phyloP scores from a whole-genome alignment of 2,888 invertebrate genomes.

The Trachelus troglodyta region DNA sequence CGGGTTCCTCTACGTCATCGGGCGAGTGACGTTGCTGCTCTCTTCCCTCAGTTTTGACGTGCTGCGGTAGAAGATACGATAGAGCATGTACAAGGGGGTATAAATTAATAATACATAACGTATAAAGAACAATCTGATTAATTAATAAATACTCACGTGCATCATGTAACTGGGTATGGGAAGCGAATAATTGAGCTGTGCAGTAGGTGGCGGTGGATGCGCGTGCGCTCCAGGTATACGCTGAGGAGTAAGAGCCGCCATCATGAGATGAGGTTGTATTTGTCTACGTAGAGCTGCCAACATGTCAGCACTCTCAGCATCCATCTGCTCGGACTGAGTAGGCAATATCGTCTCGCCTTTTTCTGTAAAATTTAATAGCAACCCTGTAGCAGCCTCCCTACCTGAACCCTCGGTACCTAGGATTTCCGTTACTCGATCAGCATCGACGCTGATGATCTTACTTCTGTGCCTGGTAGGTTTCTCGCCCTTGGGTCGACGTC shows the following conservation, averaged over 20 bases:
- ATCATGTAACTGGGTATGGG: slow-evolving; percentile 60
- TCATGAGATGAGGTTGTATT: slow-evolving; percentile 78
- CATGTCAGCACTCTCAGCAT: slow-evolving; percentile 74
- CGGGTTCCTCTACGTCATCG: slow-evolving; percentile 50
- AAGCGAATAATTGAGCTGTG: slow-evolving; percentile 57
- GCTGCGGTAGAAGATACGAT: slow-evolving; percentile 33
- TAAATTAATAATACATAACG: not conserved
- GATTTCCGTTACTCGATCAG: not conserved
- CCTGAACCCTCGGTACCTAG: not conserved
- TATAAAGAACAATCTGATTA: not conserved
- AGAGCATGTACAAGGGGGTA: not conserved
- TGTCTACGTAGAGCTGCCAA: slow-evolving; percentile 76
- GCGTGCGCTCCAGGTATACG: slow-evolving; percentile 53
- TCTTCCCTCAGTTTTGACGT: slow-evolving; percentile 55
- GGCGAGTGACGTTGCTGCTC: slow-evolving; percentile 49
- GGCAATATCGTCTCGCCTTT: slow-evolving; percentile 49
- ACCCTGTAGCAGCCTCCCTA: not conserved
- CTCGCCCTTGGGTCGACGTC: slow-evolving; percentile 84
- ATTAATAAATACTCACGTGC: slow-evolving; percentile 53
- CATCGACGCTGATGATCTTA: slow-evolving; percentile 29
- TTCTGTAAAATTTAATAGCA: slow-evolving; percentile 36
- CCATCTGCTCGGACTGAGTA: slow-evolving; percentile 55
- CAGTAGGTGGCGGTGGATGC: slow-evolving; percentile 47
- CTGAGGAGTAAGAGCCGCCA: slow-evolving; percentile 73
- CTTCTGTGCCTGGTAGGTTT: slow-evolving; percentile 64